Evolutionary conservation across 1,140 invertebrate species (phyloP).

Genomic region (Dendroctonus valens): DNA sequence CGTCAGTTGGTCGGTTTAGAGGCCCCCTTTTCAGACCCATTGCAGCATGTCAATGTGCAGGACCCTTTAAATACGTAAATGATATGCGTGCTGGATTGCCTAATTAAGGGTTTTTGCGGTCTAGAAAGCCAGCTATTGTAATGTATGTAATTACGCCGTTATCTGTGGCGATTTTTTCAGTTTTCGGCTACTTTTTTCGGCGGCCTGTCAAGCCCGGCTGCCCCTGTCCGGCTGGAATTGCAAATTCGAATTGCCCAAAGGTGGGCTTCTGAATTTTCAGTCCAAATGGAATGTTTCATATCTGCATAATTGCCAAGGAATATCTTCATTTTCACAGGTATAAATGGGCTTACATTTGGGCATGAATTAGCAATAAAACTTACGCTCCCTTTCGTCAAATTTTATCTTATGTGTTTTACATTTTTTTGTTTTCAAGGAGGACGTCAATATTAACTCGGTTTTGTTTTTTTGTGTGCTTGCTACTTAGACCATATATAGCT

Average conservation of each 20-base stretch:
- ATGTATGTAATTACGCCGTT: slow-evolving; percentile 25
- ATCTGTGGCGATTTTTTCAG: slow-evolving; percentile 21
- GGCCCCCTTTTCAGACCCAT: slow-evolving; percentile 21
- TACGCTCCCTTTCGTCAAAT: too few species aligned
- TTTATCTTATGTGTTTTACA: too few species aligned
- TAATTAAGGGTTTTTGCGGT: slow-evolving; percentile 33
- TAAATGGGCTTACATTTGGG: too few species aligned
- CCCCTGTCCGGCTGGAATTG: slow-evolving; percentile 14
- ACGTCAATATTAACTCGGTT: too few species aligned
- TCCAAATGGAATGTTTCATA: too few species aligned
- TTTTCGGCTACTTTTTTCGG: slow-evolving; percentile 27
- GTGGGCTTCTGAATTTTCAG: background rate
- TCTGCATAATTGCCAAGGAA: too few species aligned
- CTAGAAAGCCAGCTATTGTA: slow-evolving; percentile 28
- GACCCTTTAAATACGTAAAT: slow-evolving; percentile 32
- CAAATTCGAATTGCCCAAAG: slow-evolving; percentile 9
- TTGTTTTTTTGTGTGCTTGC: too few species aligned
- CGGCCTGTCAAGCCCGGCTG: slow-evolving; percentile 12
- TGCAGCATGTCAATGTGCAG: slow-evolving; percentile 27
- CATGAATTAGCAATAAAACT: too few species aligned
- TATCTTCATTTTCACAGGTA: too few species aligned
- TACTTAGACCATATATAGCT: too few species aligned
- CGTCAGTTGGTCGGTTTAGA: slow-evolving; percentile 22
- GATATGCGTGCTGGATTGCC: slow-evolving; percentile 31
- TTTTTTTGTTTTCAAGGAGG: too few species aligned